Evolutionary conservation across 1,140 invertebrate species (phyloP).

Genomic region (Aethina tumida): DNA sequence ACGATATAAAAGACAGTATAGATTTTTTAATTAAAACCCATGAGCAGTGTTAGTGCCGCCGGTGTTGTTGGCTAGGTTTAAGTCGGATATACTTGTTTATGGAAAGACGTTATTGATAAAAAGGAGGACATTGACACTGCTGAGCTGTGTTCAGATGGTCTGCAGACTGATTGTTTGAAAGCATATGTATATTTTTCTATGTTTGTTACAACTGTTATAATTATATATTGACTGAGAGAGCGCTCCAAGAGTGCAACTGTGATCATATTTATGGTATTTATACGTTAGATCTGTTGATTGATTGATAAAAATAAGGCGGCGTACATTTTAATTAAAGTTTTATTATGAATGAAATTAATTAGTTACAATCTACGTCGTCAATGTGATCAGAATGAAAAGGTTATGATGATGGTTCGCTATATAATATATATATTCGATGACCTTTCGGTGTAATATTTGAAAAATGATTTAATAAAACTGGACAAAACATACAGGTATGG

Average conservation of each 20-base stretch:
- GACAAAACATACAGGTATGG: constrained; percentile 3
- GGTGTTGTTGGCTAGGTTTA: constrained; percentile 10
- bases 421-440: constrained; percentile 13
- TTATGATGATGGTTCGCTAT: constrained; percentile 23
- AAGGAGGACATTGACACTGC: constrained; percentile 23
- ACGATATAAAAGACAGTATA: too few relatives aligned
- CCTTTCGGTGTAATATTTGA: constrained; percentile 12
- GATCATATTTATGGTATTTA: constrained; percentile 39
- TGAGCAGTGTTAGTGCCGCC: constrained; percentile 18
- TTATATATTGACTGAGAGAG: constrained; percentile 35
- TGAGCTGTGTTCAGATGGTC: constrained; percentile 28
- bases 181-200: constrained; percentile 39
- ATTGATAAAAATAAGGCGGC: too few relatives aligned
- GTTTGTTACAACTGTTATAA: constrained; percentile 39
- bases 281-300: constrained; percentile 33
- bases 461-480: constrained; percentile 10
- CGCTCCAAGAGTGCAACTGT: constrained; percentile 31
- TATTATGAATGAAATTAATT: too few relatives aligned
- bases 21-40: too few relatives aligned
- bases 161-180: constrained; percentile 33
- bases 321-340: too few relatives aligned
- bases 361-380: constrained; percentile 10
- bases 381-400: constrained; percentile 5
- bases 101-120: too few relatives aligned
- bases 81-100: constrained; percentile 12